Conservation (phyloP, 1,140 invertebrate genomes). For the Bombus haemorrhoidalis region DNA sequence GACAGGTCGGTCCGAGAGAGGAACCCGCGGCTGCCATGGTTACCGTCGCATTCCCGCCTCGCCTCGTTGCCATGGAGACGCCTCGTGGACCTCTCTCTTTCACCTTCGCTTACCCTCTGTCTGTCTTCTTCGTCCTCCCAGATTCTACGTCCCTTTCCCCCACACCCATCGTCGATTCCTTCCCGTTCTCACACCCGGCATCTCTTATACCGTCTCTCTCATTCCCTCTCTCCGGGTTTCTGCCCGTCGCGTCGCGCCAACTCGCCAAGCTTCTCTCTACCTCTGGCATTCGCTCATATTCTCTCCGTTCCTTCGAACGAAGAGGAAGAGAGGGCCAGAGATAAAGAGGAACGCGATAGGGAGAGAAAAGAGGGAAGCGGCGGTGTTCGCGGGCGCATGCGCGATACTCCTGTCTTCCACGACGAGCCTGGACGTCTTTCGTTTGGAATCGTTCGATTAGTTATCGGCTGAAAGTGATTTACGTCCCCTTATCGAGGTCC, state of each 20-base stretch:
- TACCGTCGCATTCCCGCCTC: slow-evolving; percentile 83
- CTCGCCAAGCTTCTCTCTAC: slow-evolving; percentile 57
- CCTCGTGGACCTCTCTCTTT: slow-evolving; percentile 53
- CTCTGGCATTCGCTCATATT: slow-evolving; percentile 58
- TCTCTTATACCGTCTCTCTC: slow-evolving; percentile 4
- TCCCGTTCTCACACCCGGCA: slow-evolving; percentile 4
- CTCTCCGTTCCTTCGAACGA: slow-evolving; percentile 72
- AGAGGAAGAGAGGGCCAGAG: slow-evolving; percentile 55
- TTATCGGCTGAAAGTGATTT: slow-evolving; percentile 65
- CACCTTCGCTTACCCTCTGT: slow-evolving; percentile 30
- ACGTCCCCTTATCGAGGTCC: slow-evolving; percentile 53
- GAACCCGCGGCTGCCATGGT: slow-evolving; percentile 81
- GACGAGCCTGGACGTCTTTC: slow-evolving; percentile 31
- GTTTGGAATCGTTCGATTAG: slow-evolving; percentile 57
- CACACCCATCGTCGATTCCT: slow-evolving; percentile 34
- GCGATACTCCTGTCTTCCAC: slow-evolving; percentile 63
- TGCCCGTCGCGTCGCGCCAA: slow-evolving; percentile 51
- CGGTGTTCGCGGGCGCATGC: slow-evolving; percentile 60
- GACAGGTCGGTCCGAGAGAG: slow-evolving; percentile 79
- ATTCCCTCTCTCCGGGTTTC: neutral
- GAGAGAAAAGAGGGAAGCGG: slow-evolving; percentile 64
- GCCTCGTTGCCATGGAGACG: slow-evolving; percentile 81
- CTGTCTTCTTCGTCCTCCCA: slow-evolving; percentile 27
- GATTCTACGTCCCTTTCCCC: slow-evolving; percentile 45
- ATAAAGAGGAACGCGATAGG: slow-evolving; percentile 45